Conservation (phyloP, 2,888 invertebrate genomes). For the Phrixothrix hirtus region DNA sequence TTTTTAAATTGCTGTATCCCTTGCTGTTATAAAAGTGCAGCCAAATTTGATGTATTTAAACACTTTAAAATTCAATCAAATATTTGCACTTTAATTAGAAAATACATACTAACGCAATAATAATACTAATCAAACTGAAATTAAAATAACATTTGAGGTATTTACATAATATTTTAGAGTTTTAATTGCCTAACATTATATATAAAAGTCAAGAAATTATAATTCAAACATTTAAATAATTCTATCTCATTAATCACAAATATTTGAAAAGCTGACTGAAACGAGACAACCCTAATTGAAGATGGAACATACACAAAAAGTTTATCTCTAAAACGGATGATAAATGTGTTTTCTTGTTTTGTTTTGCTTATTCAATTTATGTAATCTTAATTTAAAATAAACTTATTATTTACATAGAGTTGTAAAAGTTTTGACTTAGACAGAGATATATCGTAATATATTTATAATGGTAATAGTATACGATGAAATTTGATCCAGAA, state of each 20-base stretch:
- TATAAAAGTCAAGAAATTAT: neutral
- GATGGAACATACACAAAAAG: conserved; percentile 4
- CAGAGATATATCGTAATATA: neutral
- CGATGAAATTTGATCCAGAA: too few relatives aligned
- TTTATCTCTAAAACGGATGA: conserved; percentile 11
- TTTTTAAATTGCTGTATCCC: too few relatives aligned
- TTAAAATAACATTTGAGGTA: too few relatives aligned
- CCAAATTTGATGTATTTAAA: too few relatives aligned
- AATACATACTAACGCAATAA: too few relatives aligned
- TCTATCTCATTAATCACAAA: neutral
- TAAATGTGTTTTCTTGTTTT: conserved; percentile 11
- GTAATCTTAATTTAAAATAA: conserved; percentile 14
- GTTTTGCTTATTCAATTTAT: conserved; percentile 9
- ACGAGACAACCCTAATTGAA: neutral
- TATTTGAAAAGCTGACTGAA: conserved; percentile 4
- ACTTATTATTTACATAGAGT: neutral
- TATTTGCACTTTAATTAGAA: too few relatives aligned
- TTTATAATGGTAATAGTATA: too few relatives aligned
- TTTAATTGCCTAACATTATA: too few relatives aligned
- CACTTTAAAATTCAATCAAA: too few relatives aligned
- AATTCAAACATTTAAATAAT: neutral
- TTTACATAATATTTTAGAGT: too few relatives aligned
- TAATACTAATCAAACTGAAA: too few relatives aligned
- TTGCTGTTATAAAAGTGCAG: too few relatives aligned
- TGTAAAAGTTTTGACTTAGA: neutral